phyloP scores from a whole-genome alignment of 2,888 invertebrate species.

The Scaptomyza reducta region DNA sequence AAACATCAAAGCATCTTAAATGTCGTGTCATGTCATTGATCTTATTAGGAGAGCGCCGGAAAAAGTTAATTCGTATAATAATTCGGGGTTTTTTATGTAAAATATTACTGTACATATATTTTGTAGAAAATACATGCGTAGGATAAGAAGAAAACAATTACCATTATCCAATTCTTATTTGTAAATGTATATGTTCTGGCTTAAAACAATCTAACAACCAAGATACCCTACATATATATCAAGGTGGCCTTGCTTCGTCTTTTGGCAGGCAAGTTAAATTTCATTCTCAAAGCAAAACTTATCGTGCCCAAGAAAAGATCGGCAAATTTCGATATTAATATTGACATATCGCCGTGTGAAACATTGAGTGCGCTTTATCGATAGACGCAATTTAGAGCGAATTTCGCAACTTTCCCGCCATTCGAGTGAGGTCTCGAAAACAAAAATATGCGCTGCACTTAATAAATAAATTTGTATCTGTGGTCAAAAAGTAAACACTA shows the following conservation, averaged over 20 bases:
- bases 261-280: neutral
- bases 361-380: neutral
- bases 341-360: neutral
- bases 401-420: slow-evolving; percentile 1
- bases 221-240: too few relatives aligned
- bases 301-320: too few relatives aligned
- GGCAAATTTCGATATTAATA: neutral
- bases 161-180: too few relatives aligned
- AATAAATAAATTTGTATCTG: neutral
- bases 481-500: neutral
- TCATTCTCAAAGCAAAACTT: too few relatives aligned
- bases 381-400: neutral
- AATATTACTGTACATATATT: slow-evolving; percentile 54
- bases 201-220: neutral
- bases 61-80: slow-evolving; percentile 27
- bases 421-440: neutral
- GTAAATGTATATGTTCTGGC: too few relatives aligned
- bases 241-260: too few relatives aligned
- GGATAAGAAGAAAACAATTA: slow-evolving; percentile 2
- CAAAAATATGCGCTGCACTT: neutral
- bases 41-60: slow-evolving; percentile 11
- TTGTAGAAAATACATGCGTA: slow-evolving; percentile 51
- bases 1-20: slow-evolving; percentile 15
- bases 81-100: slow-evolving; percentile 40
- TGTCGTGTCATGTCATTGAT: slow-evolving; percentile 23